phyloP scores from a whole-genome alignment of 2,113 vertebrate genomes.

The Tyto alba region DNA sequence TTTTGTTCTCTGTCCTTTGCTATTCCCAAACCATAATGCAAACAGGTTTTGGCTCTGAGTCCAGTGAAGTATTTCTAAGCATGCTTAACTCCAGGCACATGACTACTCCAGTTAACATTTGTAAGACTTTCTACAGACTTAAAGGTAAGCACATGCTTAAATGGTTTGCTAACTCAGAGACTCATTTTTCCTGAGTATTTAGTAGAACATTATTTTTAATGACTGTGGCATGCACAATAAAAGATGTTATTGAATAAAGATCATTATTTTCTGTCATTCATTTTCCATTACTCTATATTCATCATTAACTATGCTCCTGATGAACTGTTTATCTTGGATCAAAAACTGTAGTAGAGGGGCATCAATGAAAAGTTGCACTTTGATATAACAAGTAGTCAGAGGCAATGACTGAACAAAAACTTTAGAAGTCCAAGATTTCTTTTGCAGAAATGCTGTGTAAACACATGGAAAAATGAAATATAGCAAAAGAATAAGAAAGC shows the following conservation, averaged over 20 bases:
- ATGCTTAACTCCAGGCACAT: neutral
- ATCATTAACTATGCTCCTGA: neutral
- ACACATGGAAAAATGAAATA: neutral
- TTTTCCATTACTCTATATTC: neutral
- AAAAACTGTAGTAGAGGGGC: neutral
- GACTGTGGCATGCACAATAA: neutral
- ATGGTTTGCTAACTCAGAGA: neutral
- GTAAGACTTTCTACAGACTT: neutral
- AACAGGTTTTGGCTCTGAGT: conserved; percentile 23
- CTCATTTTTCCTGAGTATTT: neutral
- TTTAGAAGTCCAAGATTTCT: neutral
- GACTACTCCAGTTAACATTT: neutral
- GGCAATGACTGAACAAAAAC: neutral
- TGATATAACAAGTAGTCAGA: neutral
- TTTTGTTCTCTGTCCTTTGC: conserved; percentile 17
- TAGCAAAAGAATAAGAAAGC: neutral
- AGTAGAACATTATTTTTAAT: neutral
- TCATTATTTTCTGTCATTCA: neutral
- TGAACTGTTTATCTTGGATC: neutral
- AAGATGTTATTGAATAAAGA: neutral
- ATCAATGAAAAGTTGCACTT: neutral
- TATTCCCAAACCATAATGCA: neutral
- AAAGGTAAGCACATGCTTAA: neutral
- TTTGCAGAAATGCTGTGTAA: neutral
- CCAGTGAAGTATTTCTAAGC: conserved; percentile 10